phyloP scores from a whole-genome alignment of 2,113 vertebrate genomes.

The Sula dactylatra region DNA sequence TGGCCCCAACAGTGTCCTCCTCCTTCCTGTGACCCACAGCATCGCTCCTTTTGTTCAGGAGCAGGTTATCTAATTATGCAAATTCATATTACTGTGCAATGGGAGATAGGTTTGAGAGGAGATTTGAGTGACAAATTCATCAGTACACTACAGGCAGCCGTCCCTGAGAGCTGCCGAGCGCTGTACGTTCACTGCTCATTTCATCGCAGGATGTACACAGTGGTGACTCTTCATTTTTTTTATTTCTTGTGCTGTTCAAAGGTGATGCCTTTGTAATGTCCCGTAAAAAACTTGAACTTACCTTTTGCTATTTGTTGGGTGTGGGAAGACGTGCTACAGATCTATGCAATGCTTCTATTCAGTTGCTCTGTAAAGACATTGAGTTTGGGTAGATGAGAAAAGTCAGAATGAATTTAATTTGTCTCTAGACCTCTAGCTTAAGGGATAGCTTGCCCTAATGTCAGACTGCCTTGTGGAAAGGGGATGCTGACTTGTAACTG shows the following conservation, averaged over 20 bases:
- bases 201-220: background rate
- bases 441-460: background rate
- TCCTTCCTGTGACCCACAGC: background rate
- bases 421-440: background rate
- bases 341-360: slow-evolving; percentile 50
- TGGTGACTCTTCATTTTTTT: background rate
- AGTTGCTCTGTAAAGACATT: background rate
- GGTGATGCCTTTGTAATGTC: background rate
- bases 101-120: background rate
- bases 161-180: background rate
- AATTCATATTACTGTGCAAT: background rate
- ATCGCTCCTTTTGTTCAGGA: background rate
- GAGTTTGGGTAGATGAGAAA: background rate
- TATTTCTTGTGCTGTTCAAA: background rate
- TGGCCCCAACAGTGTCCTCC: background rate
- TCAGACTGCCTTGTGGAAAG: background rate
- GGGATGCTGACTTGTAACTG: background rate
- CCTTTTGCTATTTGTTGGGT: background rate
- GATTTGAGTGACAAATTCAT: background rate
- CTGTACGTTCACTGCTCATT: background rate
- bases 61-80: background rate
- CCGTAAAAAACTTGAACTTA: slow-evolving; percentile 5
- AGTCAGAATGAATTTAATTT: background rate
- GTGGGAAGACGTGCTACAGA: background rate
- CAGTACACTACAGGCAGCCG: background rate